These are phyloP conservation scores for Macrostomum lignano DNA, from an alignment of 1,140 invertebrate genomes.

Conservation along the genomic window DNA sequence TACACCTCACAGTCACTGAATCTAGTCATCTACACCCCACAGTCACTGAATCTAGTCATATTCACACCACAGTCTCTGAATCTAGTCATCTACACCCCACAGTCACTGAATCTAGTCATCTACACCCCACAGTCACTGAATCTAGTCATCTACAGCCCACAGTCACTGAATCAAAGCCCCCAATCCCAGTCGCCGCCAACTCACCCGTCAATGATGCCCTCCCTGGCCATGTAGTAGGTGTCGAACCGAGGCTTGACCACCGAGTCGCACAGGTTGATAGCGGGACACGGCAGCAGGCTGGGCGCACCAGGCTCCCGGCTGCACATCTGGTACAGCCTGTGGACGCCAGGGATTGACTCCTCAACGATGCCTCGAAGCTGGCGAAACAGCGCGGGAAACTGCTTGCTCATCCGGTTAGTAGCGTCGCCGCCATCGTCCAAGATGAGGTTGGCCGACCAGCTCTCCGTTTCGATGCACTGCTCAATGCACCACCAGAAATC, in stretches of 20 bases:
- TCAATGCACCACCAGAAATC: slow-evolving; percentile 98
- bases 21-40: too few species aligned
- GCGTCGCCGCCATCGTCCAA: slow-evolving; percentile 86
- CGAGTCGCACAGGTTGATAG: slow-evolving; percentile 95
- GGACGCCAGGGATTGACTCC: slow-evolving; percentile 84
- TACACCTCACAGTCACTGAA: too few species aligned
- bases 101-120: too few species aligned
- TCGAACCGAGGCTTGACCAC: slow-evolving; percentile 44
- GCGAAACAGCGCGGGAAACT: slow-evolving; percentile 74
- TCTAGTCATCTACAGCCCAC: too few species aligned
- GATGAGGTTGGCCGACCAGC: slow-evolving; percentile 90
- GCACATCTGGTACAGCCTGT: slow-evolving; percentile 73
- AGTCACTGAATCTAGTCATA: too few species aligned
- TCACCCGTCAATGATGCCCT: slow-evolving; percentile 1
- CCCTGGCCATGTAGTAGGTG: background rate
- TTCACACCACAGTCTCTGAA: too few species aligned
- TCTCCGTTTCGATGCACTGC: slow-evolving; percentile 54
- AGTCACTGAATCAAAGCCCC: too few species aligned
- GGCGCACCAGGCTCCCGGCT: too few species aligned
- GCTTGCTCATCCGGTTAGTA: slow-evolving; percentile 80
- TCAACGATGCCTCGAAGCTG: slow-evolving; percentile 86
- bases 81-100: too few species aligned
- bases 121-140: too few species aligned
- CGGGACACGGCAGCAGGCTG: slow-evolving; percentile 70
- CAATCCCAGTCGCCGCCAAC: too few species aligned